A percentile compares a stretch with the other conserved stretches of the same genome.
phyloP scores from a whole-genome alignment of 2,888 invertebrate genomes.

The Clostera curtula region DNA sequence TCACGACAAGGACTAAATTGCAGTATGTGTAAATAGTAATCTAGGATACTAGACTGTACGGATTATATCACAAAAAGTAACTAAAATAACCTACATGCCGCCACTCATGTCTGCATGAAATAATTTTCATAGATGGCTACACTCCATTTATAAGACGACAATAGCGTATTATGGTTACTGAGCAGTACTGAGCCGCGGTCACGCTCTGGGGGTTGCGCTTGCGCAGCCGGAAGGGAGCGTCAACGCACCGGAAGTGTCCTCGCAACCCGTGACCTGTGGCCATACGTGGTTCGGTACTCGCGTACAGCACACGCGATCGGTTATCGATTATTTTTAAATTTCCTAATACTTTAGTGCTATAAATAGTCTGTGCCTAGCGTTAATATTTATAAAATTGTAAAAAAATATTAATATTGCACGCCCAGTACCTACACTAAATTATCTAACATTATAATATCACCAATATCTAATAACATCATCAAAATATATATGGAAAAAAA shows the following conservation, averaged over 20 bases:
- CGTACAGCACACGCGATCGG: conserved; percentile 46
- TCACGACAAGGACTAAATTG: too few relatives aligned
- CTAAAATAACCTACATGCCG: neutral
- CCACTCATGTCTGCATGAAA: conserved; percentile 20
- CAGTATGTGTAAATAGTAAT: too few relatives aligned
- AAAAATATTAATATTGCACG: too few relatives aligned
- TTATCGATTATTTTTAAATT: conserved; percentile 11
- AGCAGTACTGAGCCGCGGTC: conserved; percentile 43
- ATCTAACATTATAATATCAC: too few relatives aligned
- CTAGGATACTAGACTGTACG: too few relatives aligned
- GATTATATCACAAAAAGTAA: too few relatives aligned
- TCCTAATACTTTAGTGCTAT: too few relatives aligned
- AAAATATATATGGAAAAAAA: too few relatives aligned
- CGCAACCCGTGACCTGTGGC: conserved; percentile 56
- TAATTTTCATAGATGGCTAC: conserved; percentile 34
- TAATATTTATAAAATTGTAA: too few relatives aligned
- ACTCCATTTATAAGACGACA: conserved; percentile 56
- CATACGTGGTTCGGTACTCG: conserved; percentile 51
- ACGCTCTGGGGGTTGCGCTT: conserved; percentile 50
- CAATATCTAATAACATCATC: too few relatives aligned
- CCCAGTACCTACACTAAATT: too few relatives aligned
- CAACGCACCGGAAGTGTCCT: conserved; percentile 57
- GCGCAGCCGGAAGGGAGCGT: conserved; percentile 70
- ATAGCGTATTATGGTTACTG: conserved; percentile 42
- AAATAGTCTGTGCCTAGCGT: too few relatives aligned